Base-by-base conservation (phyloP, 1,140 invertebrate genomes). In the Muscidifurax raptorellus region DNA sequence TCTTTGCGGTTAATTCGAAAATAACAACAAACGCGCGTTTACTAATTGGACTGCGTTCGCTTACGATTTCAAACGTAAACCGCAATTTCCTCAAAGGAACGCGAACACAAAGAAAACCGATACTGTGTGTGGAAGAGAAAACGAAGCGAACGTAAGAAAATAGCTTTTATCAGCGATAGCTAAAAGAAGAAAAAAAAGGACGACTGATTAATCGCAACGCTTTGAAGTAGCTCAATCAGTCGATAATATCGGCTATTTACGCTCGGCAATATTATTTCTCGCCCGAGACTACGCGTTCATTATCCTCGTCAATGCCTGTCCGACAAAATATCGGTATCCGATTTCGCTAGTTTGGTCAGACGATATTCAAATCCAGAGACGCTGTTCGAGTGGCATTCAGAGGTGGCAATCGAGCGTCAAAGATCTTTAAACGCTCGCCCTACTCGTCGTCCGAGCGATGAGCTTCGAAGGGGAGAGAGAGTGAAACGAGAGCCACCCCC, bases 381-480 rank as follows among this genome's bases (percentile, higher is more conserved):
- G 22, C 66, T 86, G 82, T 84, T 85, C 80, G 86, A 86, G 81
- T 83, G 85, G 85, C 75, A 87, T 91, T 91, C 87, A 89, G 71
- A 82, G 87, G 85, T 88, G 83, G 86, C 87, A 90, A 89, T 89
- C 85, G 88, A 89, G 88, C 88, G 87, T 90, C 86, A 89, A 88
- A 90, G 88, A 88, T 90, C 88, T 90, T 90, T 90, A 90, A 90
- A 87, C 79, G 88, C 89, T 90, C 83, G 82, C 86, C 87, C 88
- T 87, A 82, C 28, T 32, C 59, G 18, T 6, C 30, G 59, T 27
- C 27, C 71, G 44, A 18, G 13, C 77, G 44, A 40, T 87, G 78
- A 83, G 82, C 69, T 77, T 75, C 85, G 52, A 81, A 83, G 85
- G 74, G 82, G 18, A n/a, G n/a, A n/a, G 28, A 36, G 74, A 76